Evolutionary conservation across 2,113 vertebrate species (phyloP).

Genomic region (Rafetus swinhoei): DNA sequence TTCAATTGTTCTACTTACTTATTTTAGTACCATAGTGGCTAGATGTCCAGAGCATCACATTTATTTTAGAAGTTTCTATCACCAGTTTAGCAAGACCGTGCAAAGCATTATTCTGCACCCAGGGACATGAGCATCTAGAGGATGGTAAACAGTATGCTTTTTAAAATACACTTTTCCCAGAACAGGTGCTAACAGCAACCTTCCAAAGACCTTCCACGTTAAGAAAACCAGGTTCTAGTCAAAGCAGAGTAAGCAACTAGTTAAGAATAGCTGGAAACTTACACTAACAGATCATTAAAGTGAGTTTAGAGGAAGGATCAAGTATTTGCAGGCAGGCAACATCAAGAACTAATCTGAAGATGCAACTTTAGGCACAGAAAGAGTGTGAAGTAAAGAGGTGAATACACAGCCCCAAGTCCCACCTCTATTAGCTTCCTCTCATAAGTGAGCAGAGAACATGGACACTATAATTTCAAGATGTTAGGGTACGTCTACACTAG

Average conservation of each 20-base stretch:
- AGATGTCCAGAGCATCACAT: neutral
- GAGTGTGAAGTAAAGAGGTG: neutral
- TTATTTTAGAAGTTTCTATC: neutral
- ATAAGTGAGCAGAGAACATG: neutral
- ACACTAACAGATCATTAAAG: neutral
- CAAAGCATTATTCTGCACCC: neutral
- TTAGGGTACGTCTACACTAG: too few species aligned
- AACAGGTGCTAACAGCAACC: neutral
- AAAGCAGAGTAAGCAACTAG: neutral
- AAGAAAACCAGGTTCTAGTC: neutral
- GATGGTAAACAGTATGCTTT: rapidly evolving
- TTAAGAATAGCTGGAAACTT: neutral
- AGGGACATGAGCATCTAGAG: neutral
- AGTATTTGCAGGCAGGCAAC: neutral
- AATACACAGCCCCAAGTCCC: neutral
- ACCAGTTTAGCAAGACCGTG: neutral
- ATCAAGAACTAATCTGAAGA: neutral
- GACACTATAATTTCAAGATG: neutral
- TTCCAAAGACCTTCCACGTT: neutral
- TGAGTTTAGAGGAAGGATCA: neutral
- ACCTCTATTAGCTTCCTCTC: neutral
- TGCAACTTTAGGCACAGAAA: neutral
- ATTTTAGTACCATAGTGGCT: neutral
- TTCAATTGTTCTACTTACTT: neutral
- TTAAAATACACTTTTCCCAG: neutral